These are phyloP conservation scores for Anthopleura xanthogrammica DNA, from an alignment of 92 coral and sea anemone genomes.

Conservation along the genomic window DNA sequence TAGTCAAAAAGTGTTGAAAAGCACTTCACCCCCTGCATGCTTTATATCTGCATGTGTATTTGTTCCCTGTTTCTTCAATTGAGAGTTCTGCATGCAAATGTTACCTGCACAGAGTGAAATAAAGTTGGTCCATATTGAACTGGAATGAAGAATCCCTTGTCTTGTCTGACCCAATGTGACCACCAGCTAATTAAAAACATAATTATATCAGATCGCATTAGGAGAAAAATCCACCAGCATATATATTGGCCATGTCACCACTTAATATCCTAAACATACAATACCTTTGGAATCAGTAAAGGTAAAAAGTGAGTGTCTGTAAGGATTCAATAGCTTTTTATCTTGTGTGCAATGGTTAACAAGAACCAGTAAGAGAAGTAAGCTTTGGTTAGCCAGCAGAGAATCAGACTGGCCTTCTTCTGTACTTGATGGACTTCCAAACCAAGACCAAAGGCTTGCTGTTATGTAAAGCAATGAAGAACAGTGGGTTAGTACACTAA, in stretches of 20 bases:
- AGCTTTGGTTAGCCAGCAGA: slow-evolving; percentile 85
- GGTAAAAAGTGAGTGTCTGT: slow-evolving; percentile 85
- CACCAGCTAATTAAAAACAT: not conserved
- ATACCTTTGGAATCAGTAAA: slow-evolving; percentile 75
- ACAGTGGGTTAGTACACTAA: not conserved
- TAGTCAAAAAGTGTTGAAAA: too few species aligned
- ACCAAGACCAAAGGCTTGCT: slow-evolving; percentile 97
- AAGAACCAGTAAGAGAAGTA: slow-evolving; percentile 76
- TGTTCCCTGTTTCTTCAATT: not conserved
- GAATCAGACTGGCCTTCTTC: slow-evolving; percentile 49
- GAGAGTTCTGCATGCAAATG: too few species aligned
- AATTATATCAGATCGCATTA: too few species aligned
- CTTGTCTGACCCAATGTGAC: slow-evolving; percentile 1
- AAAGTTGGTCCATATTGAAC: slow-evolving; percentile 40
- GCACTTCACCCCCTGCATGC: too few species aligned
- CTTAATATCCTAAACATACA: not conserved
- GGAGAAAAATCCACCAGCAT: too few species aligned
- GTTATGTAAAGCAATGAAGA: not conserved
- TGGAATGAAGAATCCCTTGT: slow-evolving; percentile 25
- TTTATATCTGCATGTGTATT: too few species aligned
- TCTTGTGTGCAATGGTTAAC: slow-evolving; percentile 98
- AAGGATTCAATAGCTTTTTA: slow-evolving; percentile 73
- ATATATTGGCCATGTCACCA: too few species aligned
- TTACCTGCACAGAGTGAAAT: slow-evolving; percentile 48
- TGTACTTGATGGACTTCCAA: slow-evolving; percentile 66